Base-by-base conservation (phyloP, 2,113 vertebrate species). In the Epinephelus lanceolatus region DNA sequence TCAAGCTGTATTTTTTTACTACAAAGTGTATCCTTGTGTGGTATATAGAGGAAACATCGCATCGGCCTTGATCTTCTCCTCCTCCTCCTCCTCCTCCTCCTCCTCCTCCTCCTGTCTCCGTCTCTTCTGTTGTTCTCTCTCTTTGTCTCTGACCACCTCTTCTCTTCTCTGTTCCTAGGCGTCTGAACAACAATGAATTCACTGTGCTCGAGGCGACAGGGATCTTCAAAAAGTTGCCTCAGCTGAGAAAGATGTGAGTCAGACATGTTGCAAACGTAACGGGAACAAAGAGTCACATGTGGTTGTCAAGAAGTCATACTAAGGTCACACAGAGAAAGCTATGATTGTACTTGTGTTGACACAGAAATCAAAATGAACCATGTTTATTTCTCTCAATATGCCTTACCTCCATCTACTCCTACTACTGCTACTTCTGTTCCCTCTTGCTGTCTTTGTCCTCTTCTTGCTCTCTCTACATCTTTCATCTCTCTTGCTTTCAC, bases 101-200 rank as follows among this genome's bases (percentile, higher is more conserved):
- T 67, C 30, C 66, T 69, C 37, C 55, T 57, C 53, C 60, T 62
- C 42, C 60, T 60, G 42, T 51, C 73, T 66, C 23, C 18, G 23
- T 73, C 33, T 40, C 21, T 12, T 45, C 40, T 66, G 59, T 69
- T 78, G 63, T 78, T 79, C 23, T 66, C 47, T 71, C 42, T 78
- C 55, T 63, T 81, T 74, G 53, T 86, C 65, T 84, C 66, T 83
- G 70, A 83, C 82, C 55, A 74, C 56, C 77, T 83, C 71, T 33
- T 72, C 69, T 77, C 60, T 60, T 56, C 82, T 81, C 59, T 80
- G 67, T 73, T 84, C 61, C 70, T 67, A 99, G 98, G 81, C 95
- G 98, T 66, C 96, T 99, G 78, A 99, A 99, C 96, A 99, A 99
- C 95, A 99, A 99, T 42, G 98, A 99, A 87, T 99, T 99, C 91